Base-by-base conservation (phyloP, 2,888 invertebrate genomes). In the Germaria angustata region DNA sequence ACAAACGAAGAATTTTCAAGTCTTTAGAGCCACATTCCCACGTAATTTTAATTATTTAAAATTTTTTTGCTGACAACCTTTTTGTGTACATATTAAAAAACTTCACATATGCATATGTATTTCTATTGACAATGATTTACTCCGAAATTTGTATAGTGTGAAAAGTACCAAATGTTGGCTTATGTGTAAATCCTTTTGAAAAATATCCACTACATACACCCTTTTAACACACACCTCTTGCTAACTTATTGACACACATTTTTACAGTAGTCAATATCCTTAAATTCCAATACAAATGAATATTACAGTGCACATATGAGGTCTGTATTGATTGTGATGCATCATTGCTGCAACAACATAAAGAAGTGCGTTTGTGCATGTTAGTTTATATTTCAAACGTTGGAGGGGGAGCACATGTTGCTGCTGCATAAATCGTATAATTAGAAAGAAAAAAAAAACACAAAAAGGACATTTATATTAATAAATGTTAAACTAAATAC, bases 401-500 rank as follows among this genome's bases (percentile, higher is more conserved):
- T 49, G 69, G 22, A 39, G 36, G 77, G 66, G 72, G 41, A 36
- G 53, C 81, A 73, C 73, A 78, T 68, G 61, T 51, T 57, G 36
- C 13, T 51, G 51, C 41, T 72, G 24, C 46, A 66, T 71, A 82
- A 79, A 82, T 75, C 32, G 39, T 71, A 71, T 24, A 46, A 44
- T 61, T 22, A 7, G 8, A 36, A 46, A 34, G 59, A 32, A 8
- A 46, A 36, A 15, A 22, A 61, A 77, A 75, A 68, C 73, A 82
- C 79, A 15, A 22, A 61, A 77, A 75, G 73, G 78, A 82, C 79
- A 79, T 82, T 82, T 79, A 71, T 82, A 79, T 75, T 82, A 79
- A 82, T 79, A 81, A 79, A 75, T 82, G 71, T 79, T 71, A 66
- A 78, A 78, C 69, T 71, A 76, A 82, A 83, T 77, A 84, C 84